Base-by-base conservation (phyloP, 2,113 vertebrate species). In the Mus pahari region DNA sequence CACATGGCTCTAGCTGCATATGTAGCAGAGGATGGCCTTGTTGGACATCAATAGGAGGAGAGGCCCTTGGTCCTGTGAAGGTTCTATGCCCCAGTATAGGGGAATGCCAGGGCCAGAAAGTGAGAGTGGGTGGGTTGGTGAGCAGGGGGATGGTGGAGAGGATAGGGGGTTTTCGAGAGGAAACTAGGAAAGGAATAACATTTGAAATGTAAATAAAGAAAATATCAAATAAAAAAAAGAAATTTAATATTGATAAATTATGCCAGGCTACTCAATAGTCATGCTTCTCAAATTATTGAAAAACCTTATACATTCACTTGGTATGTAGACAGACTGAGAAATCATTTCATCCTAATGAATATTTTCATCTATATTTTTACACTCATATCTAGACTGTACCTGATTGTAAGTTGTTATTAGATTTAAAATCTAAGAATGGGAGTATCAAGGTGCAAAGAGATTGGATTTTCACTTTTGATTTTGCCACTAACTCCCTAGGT, bases 231-330 rank as follows among this genome's bases (percentile, higher is more conserved):
- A 9, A 55, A 62, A 82, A 62, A 0, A 81, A 78, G 78, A n/a
- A n/a, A n/a, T 70, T 90, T 90, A 81, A 66, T 92, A 45, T 89
- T 86, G 33, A 60, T 75, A 79, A 96, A 82, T 77, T 73, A 88
- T 36, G 83, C 33, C 16, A 50, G 5, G 55, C 13, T 19, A 83
- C 22, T 95, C 74, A 58, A 24, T 83, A 11, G 7, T 50, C n/a
- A 53, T 92, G 48, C 42, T 86, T 66, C 83, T 92, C 31, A 92
- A 58, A 31, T 92, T 83, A 22, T 74, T 42, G 62, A 91, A 84
- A 55, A 7, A 22, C 20, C 26, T 86, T 1, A 71, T 19, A 36
- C 13, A 75, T 87, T 90, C 0, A 33, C 26, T 75, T 79, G 10
- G 9, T 39, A 8, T 83, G 24, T 36, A 62, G 8, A 11, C 50